Evolutionary conservation across 2,888 invertebrate species (phyloP), one percentile per base, ranked within the genome.

Genomic region (Lepidocyrtinus sp.): DNA sequence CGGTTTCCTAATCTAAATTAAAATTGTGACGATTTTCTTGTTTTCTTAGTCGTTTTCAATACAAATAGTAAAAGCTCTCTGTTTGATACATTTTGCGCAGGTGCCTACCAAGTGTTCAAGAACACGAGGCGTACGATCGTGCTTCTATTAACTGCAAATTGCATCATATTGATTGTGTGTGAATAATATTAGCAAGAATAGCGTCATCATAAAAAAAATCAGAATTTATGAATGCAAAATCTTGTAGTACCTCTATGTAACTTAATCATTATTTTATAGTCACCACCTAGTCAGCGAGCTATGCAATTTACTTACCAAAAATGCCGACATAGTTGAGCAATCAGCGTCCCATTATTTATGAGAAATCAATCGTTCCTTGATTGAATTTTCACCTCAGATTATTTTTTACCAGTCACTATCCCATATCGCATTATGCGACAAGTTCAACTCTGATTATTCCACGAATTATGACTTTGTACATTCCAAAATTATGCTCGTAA

Each of bases 11-110:
- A 73, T 73, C 65, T 26, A 73, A 73, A 73, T 73, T 73, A 73
- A 73, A 73, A 73, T 73, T 65, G 73, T 73, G 73, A 73, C 73
- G 65, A 73, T 73, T 22, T 55, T 24, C 55, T 64, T 55, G 63
- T 65, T 21, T 36, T 15, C 24, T 63, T 24, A 63, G 24, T 63
- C 5, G 64, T 15, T 12, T 55, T 25, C 50, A 50, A 69, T 69
- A 59, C 12, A 72, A 72, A 72, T 25, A 65, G 65, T 62, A 62
- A 62, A 71, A 61, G 46, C 17, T 72, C n/a, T 1, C 17, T 21
- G 46, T 55, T 59, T 72, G 72, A 63, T 72, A 72, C 46, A 72
- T 63, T 63, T 72, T 72, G 21, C 24, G 65, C 65, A 63, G 15
- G 24, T 36, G 36, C 36, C 36, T 36, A 36, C 36, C 36, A 36